Conservation (phyloP, 2,113 vertebrate species). For the Centrocercus urophasianus region DNA sequence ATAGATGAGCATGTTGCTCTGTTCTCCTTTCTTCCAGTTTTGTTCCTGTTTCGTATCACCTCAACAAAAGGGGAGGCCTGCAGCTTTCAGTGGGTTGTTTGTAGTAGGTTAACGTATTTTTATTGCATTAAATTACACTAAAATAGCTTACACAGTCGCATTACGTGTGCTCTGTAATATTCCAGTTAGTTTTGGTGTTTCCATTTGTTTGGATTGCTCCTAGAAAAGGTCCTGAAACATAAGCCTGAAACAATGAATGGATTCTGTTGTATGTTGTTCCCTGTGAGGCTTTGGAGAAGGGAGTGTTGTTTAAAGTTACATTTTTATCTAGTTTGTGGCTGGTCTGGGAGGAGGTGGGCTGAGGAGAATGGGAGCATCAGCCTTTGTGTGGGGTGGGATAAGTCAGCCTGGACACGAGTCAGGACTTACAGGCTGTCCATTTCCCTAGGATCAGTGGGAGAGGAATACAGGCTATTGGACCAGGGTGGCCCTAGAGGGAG, state of each 20-base stretch:
- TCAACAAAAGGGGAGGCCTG: background rate
- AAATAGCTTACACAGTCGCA: background rate
- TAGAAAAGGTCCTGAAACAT: background rate
- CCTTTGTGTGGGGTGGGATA: background rate
- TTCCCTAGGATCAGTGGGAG: background rate
- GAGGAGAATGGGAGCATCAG: background rate
- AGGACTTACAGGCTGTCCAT: background rate
- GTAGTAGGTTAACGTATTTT: background rate
- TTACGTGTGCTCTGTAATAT: background rate
- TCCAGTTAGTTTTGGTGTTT: background rate
- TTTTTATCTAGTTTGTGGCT: background rate
- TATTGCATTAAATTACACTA: background rate
- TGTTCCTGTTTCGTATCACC: background rate
- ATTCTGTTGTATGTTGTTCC: background rate
- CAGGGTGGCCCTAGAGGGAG: background rate
- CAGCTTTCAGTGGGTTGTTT: background rate
- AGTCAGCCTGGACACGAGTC: background rate
- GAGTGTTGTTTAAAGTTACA: background rate
- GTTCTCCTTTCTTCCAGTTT: no score
- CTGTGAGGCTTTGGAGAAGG: background rate
- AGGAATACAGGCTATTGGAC: background rate
- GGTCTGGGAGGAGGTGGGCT: background rate
- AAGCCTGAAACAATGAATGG: constrained; percentile 1
- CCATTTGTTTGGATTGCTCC: background rate
- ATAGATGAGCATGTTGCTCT: background rate